These are phyloP conservation scores for Equus quagga DNA, from an alignment of 2,113 vertebrate genomes.

Conservation along the genomic window DNA sequence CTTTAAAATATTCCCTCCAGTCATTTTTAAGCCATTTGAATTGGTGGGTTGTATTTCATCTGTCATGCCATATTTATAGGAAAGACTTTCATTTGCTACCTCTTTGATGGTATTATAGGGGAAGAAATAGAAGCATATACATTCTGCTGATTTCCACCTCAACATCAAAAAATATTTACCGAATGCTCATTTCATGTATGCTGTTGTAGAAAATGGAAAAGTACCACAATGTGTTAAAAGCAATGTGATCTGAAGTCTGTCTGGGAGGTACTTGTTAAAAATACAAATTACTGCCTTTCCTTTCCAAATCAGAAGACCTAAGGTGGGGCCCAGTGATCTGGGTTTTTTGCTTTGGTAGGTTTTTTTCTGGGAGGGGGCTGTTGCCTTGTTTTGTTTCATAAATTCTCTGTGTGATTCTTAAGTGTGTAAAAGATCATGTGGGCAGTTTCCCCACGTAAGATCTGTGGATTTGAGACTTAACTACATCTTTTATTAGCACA, in stretches of 20 bases:
- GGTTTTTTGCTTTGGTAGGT: not conserved
- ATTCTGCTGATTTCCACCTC: conserved; percentile 20
- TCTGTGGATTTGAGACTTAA: not conserved
- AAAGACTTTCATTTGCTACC: conserved; percentile 27
- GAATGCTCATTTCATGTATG: not conserved
- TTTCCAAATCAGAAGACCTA: not conserved
- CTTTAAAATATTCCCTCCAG: not conserved
- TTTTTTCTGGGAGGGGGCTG: not conserved
- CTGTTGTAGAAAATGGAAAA: conserved; percentile 6
- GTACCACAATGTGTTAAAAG: not conserved
- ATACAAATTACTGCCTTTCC: not conserved
- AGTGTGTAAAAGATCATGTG: not conserved
- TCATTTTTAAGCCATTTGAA: conserved; percentile 26
- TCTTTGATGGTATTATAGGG: not conserved
- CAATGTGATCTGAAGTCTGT: not conserved
- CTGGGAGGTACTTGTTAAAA: not conserved
- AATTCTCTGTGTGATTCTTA: not conserved
- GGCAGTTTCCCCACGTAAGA: not conserved
- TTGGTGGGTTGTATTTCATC: not conserved
- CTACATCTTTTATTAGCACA: not conserved
- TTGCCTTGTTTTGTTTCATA: not conserved
- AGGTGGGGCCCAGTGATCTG: not conserved
- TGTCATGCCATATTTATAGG: not conserved
- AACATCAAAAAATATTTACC: conserved; percentile 31
- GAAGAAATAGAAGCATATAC: not conserved